Evolutionary conservation across 2,797 vertebrate species (phyloP).

Genomic region (Poecile montanus): DNA sequence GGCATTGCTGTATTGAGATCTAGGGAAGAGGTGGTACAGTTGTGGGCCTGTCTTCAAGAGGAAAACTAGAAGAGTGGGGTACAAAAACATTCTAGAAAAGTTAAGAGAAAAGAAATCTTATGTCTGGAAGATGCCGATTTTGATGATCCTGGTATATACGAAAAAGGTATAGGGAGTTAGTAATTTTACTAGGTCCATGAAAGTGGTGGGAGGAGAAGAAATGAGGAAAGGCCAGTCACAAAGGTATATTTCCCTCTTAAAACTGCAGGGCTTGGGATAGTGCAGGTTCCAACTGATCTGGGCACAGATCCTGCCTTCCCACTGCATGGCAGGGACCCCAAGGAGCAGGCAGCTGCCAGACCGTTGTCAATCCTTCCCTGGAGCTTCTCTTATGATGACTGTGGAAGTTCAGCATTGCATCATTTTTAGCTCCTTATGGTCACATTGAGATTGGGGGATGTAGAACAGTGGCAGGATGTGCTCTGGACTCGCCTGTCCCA

Average conservation of each 20-base stretch:
- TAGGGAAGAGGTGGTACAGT: accelerated
- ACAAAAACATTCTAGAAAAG: not conserved
- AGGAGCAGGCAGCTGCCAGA: not conserved
- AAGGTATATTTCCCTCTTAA: not conserved
- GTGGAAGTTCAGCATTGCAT: accelerated
- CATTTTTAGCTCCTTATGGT: not conserved
- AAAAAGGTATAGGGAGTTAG: not conserved
- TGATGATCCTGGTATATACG: not conserved
- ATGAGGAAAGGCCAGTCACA: not conserved
- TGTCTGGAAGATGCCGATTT: not conserved
- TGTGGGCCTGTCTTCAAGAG: not conserved
- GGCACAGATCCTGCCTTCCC: not conserved
- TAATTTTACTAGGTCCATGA: not conserved
- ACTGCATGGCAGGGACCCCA: not conserved
- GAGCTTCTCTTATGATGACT: not conserved
- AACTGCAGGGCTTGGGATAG: not conserved
- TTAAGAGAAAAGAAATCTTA: not conserved
- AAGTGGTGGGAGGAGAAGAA: not conserved
- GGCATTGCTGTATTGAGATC: not conserved
- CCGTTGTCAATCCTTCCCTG: not conserved
- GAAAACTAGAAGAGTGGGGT: not conserved
- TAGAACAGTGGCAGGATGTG: not conserved
- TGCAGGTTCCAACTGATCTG: not conserved
- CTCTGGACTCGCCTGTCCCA: accelerated
- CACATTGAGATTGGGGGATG: accelerated